Evolutionary conservation across 2,113 vertebrate species (phyloP).

Genomic region (Isichthys henryi): DNA sequence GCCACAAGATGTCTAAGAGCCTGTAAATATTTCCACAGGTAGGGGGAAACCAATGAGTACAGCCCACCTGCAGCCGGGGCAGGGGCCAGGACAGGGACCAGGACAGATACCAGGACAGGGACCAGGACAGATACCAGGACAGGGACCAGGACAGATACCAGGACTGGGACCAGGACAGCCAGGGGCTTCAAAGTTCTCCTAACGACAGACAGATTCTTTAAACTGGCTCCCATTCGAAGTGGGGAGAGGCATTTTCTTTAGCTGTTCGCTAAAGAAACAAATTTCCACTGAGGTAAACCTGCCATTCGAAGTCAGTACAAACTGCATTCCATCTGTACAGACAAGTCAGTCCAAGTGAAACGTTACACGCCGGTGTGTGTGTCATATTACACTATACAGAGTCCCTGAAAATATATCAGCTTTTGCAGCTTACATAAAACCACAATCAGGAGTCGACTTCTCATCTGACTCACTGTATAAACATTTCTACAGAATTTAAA

Average conservation of each 20-base stretch:
- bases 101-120: no score
- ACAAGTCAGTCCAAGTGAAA: not conserved
- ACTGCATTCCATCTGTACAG: not conserved
- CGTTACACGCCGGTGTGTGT: not conserved
- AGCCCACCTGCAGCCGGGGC: not conserved
- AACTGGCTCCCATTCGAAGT: not conserved
- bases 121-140: no score
- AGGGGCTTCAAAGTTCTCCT: slow-evolving; percentile 12
- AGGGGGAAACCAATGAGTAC: not conserved
- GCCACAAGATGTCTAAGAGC: not conserved
- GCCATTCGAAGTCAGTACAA: not conserved
- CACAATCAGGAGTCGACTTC: not conserved
- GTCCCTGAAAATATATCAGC: not conserved
- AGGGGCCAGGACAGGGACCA: not conserved
- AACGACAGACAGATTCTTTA: not conserved
- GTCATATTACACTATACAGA: not conserved
- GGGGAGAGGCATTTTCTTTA: not conserved
- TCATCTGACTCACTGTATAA: not conserved
- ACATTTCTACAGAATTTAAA: not conserved
- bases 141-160: not conserved
- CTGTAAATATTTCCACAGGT: slow-evolving; percentile 7
- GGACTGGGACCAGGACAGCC: not conserved
- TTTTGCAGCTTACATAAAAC: not conserved
- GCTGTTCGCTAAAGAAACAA: not conserved
- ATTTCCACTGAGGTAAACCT: not conserved